Evolutionary conservation across 2,113 vertebrate genomes (phyloP).

Genomic region (Probosciger aterrimus): DNA sequence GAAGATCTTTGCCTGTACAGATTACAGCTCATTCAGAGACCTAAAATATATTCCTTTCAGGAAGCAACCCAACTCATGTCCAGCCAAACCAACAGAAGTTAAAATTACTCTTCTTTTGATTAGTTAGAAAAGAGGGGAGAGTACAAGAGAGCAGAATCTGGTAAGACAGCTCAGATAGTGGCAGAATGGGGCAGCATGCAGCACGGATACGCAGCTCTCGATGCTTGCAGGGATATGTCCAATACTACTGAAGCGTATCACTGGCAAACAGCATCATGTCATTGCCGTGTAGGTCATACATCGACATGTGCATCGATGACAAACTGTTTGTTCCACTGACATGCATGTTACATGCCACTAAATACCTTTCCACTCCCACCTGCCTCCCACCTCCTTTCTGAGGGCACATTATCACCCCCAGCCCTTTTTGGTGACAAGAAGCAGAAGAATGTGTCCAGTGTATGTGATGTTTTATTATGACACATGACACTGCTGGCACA

Average conservation of each 20-base stretch:
- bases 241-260: not conserved
- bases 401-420: fast-evolving
- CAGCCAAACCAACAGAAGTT: not conserved
- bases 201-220: not conserved
- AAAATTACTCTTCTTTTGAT: not conserved
- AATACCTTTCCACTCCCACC: not conserved
- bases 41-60: not conserved
- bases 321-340: not conserved
- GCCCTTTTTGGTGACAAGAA: not conserved
- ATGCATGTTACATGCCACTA: not conserved
- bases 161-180: not conserved
- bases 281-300: not conserved
- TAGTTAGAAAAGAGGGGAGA: not conserved
- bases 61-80: not conserved
- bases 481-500: not conserved
- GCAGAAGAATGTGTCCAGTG: not conserved
- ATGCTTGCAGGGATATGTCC: not conserved
- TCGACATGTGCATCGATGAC: not conserved
- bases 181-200: conserved; percentile 37
- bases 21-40: not conserved
- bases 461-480: not conserved
- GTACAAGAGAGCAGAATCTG: not conserved
- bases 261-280: not conserved
- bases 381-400: not conserved
- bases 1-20: not conserved